These are phyloP conservation scores for Stichopus chloronotus DNA, from an alignment of 35 echinoderm and acorn worm species.

Conservation along the genomic window DNA sequence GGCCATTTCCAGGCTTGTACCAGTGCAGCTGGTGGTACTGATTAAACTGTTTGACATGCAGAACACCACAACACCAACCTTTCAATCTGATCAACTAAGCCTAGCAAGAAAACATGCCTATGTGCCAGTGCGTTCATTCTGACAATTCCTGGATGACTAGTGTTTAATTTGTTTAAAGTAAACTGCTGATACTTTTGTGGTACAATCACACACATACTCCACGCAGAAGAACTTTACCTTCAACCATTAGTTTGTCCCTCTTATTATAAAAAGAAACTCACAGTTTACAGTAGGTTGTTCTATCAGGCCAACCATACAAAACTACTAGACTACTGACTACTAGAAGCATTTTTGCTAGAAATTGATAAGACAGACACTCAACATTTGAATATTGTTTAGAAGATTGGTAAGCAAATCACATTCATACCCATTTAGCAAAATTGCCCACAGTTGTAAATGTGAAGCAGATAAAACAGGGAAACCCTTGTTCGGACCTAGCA, in stretches of 20 bases:
- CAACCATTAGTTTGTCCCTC: too few species aligned
- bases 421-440: constrained; percentile 52
- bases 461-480: constrained; percentile 26
- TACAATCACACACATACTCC: background rate
- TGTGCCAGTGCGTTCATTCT: background rate
- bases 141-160: background rate
- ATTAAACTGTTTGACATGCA: too few species aligned
- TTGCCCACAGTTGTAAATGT: constrained; percentile 63
- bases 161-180: background rate
- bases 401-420: constrained; percentile 43
- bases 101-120: too few species aligned
- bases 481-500: constrained; percentile 42
- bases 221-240: too few species aligned
- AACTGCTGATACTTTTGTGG: background rate
- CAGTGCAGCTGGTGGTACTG: too few species aligned
- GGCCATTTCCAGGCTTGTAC: background rate
- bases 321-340: too few species aligned
- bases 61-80: too few species aligned
- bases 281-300: too few species aligned
- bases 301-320: too few species aligned
- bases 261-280: too few species aligned
- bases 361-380: constrained; percentile 56
- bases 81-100: too few species aligned
- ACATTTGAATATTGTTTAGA: constrained; percentile 59
- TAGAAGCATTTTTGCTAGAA: background rate